Evolutionary conservation across 2,113 vertebrate species (phyloP).

Genomic region (Xiphorhynchus elegans): DNA sequence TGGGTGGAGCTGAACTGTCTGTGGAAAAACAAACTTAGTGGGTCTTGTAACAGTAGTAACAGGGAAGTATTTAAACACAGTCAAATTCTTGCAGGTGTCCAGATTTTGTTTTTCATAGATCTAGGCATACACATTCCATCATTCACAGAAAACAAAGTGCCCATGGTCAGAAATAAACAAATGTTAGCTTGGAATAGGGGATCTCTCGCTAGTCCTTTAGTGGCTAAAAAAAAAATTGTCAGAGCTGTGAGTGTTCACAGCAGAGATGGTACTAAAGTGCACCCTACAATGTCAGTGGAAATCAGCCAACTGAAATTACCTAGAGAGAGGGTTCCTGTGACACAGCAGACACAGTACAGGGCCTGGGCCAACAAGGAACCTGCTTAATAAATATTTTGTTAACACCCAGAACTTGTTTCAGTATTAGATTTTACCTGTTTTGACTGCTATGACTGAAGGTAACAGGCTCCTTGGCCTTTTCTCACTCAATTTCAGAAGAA

Average conservation of each 20-base stretch:
- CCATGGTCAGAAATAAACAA: not conserved
- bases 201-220: not conserved
- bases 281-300: not conserved
- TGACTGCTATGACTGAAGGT: not conserved
- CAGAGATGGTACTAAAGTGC: not conserved
- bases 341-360: not conserved
- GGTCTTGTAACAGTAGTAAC: not conserved
- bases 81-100: not conserved
- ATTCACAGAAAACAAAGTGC: not conserved
- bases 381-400: not conserved
- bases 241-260: not conserved
- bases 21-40: constrained; percentile 28
- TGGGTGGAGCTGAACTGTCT: constrained; percentile 81
- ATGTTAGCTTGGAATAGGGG: not conserved
- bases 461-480: not conserved
- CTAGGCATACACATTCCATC: not conserved
- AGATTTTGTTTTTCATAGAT: not conserved
- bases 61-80: not conserved
- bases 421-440: not conserved
- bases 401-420: not conserved
- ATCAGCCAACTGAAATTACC: not conserved
- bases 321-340: not conserved
- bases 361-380: not conserved
- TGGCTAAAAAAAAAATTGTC: not conserved
- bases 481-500: not conserved